Evolutionary conservation across 2,888 invertebrate genomes (phyloP).

Genomic region (Habrosyne pyritoides): DNA sequence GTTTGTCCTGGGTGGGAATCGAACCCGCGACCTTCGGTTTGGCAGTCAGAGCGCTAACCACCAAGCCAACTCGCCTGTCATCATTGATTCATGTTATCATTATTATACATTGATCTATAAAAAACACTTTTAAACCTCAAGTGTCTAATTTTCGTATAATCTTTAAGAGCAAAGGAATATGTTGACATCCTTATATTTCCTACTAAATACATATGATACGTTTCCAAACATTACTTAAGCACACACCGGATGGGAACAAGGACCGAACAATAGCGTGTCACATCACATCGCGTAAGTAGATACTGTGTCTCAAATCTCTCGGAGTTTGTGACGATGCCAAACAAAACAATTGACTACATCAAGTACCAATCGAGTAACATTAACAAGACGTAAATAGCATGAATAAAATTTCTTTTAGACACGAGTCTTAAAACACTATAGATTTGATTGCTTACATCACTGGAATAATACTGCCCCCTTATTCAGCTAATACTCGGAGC

Average conservation of each 20-base stretch:
- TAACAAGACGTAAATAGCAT: not conserved
- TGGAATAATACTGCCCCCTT: too few species aligned
- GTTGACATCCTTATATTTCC: not conserved
- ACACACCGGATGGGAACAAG: not conserved
- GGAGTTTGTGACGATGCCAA: not conserved
- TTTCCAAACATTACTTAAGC: conserved; percentile 6
- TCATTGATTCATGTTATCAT: too few species aligned
- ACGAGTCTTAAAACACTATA: too few species aligned
- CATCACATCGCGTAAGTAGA: not conserved
- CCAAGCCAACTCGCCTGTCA: too few species aligned
- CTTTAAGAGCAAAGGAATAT: too few species aligned
- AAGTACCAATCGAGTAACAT: not conserved
- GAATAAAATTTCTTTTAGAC: not conserved
- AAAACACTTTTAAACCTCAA: too few species aligned
- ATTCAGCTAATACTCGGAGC: too few species aligned
- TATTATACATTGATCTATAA: too few species aligned
- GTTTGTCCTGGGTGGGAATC: too few species aligned
- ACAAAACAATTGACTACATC: conserved; percentile 2
- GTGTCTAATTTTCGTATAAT: too few species aligned
- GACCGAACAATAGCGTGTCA: not conserved
- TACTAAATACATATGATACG: not conserved
- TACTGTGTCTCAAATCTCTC: not conserved
- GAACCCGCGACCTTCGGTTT: too few species aligned
- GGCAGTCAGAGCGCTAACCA: too few species aligned
- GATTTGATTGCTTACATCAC: not conserved